Base-by-base conservation (phyloP, 1,140 invertebrate species). In the Alviniconcha marisindica region DNA sequence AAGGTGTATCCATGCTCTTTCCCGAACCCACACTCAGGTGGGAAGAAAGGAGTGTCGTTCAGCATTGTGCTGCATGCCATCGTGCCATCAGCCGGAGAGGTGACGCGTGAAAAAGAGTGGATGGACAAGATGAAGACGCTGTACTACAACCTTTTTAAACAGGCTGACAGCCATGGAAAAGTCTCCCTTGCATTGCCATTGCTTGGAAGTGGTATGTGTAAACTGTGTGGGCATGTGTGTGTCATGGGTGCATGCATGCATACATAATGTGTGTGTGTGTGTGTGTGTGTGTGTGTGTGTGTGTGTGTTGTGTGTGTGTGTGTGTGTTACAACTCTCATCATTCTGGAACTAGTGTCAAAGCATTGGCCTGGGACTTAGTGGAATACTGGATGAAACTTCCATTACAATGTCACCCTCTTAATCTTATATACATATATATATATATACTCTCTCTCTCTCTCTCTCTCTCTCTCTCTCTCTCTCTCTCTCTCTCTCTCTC, bases 141-240 rank as follows among this genome's bases (percentile, higher is more conserved):
- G 69, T 81, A 81, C 69, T 42, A 60, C 33, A 76, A 42, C 15
- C 44, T 84, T 28, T 76, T 84, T n/a, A 31, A 76, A 14, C 33
- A 48, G 21, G 83, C 71, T 10, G 51, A 81, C 24, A 76, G 31
- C 2, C 24, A 84, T 48, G 77, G 77, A 4, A 31, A 54, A 3
- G 48, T 36, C 3, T 73, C 78, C 0, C 31, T 84, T 33, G 78
- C 83, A n/a, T 60, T 84, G 36, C 83, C 83, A 18, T 38, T 84
- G 54, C 78, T 84, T 48, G 83, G 83, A 28, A 81, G 77, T 54
- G 78, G 83, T 84, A 38, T 18, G 54, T 60, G 18, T 48, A 44
- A 42, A 31, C 4, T n/a, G 36, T 77, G 36, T 40, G 36, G 40
- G 36, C 42, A n/a, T 42, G 71, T 42, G n/a, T 74, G 42, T 74